Evolutionary conservation across 1,140 invertebrate species (phyloP), one percentile per base, ranked within the genome.

Genomic region (Drosophila miranda): DNA sequence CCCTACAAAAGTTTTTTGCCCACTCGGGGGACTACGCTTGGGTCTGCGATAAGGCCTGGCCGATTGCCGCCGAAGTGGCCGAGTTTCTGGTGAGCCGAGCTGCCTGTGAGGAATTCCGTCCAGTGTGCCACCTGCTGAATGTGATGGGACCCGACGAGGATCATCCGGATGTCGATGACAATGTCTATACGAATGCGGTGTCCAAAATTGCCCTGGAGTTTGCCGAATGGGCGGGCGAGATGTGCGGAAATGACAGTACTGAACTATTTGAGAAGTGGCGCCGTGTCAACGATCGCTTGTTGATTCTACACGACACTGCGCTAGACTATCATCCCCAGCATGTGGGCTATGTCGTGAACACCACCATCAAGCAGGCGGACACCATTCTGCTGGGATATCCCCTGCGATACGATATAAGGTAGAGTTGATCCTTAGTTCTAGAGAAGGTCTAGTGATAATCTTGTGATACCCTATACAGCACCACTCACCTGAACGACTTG

Each of bases 81-180:
- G 91, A 93, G 23, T 93, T 93, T 74, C 91, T 93, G 89, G 90
- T 91, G 1, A 93, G 92, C 13, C 91, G 93, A 3, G 92, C 92
- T 0, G 81, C 84, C 13, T 92, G 92, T 50, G 92, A 93, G 51
- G 91, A 91, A 46, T 78, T 79, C 0, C 90, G 89, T 0, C 88
- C 91, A 7, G 7, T 23, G 0, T 86, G 75, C 8, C 82, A 83
- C 51, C 66, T 87, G 3, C 14, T 74, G 90, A 91, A 92, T 77
- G 91, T 93, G 2, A 93, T 93, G 93, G 93, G 93, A 2, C 93
- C 93, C 3, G 93, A 93, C 70, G 93, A 93, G 90, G 93, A 93
- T 78, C 93, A 93, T 60, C 83, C 78, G 19, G 91, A 93, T 69
- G 89, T 93, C 1, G 91, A 90, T 28, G 93, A 93, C 53, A 93